These are phyloP conservation scores for Epistrophe grossulariae DNA, from an alignment of 2,888 invertebrate species.

Conservation along the genomic window DNA sequence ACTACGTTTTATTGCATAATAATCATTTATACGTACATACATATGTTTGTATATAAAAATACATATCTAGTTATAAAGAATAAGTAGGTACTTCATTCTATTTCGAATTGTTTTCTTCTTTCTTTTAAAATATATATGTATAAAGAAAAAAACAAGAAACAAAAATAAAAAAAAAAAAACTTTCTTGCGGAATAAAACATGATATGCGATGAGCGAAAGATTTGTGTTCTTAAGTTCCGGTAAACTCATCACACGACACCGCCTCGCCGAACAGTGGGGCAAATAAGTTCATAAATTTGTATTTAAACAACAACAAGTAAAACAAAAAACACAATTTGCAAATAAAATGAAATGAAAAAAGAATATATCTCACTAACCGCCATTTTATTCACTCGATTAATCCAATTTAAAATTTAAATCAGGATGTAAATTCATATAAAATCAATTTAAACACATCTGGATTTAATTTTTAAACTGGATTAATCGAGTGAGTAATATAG, in stretches of 20 bases:
- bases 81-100: neutral
- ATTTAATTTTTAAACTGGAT: too few relatives aligned
- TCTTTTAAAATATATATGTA: neutral
- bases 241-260: constrained; percentile 15
- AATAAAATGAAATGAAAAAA: too few relatives aligned
- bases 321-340: too few relatives aligned
- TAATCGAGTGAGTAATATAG: too few relatives aligned
- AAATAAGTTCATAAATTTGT: neutral
- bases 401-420: too few relatives aligned
- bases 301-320: too few relatives aligned
- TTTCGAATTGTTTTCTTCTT: neutral
- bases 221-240: constrained; percentile 39
- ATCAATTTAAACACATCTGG: too few relatives aligned
- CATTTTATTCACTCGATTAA: too few relatives aligned
- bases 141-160: neutral
- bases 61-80: too few relatives aligned
- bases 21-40: neutral
- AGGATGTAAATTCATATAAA: too few relatives aligned
- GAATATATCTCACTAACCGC: too few relatives aligned
- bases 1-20: neutral
- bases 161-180: neutral
- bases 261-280: neutral
- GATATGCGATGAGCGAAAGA: constrained; percentile 9
- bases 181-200: constrained; percentile 10
- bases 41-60: neutral